Conservation (phyloP, 2,113 vertebrate genomes). For the Rousettus leschenaultii region DNA sequence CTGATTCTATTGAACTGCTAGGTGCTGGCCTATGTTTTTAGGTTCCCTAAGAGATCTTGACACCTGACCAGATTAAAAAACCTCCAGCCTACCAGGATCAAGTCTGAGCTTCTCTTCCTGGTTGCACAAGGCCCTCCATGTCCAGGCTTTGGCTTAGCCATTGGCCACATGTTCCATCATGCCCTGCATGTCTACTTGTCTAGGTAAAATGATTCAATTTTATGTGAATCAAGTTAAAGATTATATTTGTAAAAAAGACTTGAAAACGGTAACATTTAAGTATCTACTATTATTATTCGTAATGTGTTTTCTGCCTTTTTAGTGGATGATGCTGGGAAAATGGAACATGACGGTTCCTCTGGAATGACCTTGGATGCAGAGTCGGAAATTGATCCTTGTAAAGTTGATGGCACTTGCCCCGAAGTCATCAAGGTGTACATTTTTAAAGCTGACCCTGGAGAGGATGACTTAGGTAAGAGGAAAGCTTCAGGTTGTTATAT, state of each 20-base stretch:
- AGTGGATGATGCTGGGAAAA: conserved; percentile 96
- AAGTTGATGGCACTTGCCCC: conserved; percentile 92
- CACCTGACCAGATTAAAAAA: conserved; percentile 10
- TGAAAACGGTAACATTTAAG: background rate
- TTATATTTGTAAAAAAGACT: background rate
- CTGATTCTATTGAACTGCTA: background rate
- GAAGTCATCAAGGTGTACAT: conserved; percentile 99
- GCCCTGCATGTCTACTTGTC: background rate
- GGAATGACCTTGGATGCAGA: conserved; percentile 92
- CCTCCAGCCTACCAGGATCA: background rate
- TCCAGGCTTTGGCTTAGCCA: background rate
- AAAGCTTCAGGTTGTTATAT: background rate
- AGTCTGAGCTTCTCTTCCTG: background rate
- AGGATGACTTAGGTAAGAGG: conserved; percentile 95
- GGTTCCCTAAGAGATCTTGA: background rate
- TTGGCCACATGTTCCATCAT: background rate
- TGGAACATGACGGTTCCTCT: conserved; percentile 91
- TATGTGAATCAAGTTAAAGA: background rate
- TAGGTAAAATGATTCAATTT: background rate
- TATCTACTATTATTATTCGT: background rate
- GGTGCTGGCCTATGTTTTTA: background rate
- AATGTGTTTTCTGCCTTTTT: background rate
- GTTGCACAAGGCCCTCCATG: background rate
- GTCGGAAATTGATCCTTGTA: conserved; percentile 91
- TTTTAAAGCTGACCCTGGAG: conserved; percentile 97